Evolutionary conservation across 2,888 invertebrate species (phyloP).

Genomic region (Drosophila heteroneura): DNA sequence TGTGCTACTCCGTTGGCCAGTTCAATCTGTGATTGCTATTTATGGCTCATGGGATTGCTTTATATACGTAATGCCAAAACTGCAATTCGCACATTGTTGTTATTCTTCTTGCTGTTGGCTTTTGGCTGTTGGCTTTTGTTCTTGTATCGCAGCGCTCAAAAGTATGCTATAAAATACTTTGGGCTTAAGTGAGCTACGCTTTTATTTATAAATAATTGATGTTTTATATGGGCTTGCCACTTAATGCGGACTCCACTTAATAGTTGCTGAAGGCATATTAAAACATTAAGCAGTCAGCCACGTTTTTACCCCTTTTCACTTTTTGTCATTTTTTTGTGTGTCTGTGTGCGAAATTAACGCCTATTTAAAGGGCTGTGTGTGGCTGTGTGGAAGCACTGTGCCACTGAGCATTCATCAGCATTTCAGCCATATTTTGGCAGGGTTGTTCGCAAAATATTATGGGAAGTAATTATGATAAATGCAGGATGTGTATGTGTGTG

Average conservation of each 20-base stretch:
- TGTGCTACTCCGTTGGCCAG: constrained; percentile 10
- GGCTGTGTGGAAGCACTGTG: constrained; percentile 14
- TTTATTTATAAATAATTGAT: constrained; percentile 69
- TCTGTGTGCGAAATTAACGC: constrained; percentile 37
- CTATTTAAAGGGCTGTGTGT: constrained; percentile 16
- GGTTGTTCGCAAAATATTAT: constrained; percentile 60
- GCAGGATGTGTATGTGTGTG: constrained; percentile 60
- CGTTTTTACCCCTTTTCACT: constrained; percentile 1
- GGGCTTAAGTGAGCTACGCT: constrained; percentile 56
- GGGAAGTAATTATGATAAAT: constrained; percentile 82
- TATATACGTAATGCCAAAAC: constrained; percentile 33
- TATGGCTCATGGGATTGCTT: background rate
- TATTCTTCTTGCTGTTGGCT: constrained; percentile 32
- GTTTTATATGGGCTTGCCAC: constrained; percentile 71
- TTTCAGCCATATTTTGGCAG: constrained; percentile 65
- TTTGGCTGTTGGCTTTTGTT: constrained; percentile 45
- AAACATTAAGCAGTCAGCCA: constrained; percentile 63
- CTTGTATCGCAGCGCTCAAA: constrained; percentile 43
- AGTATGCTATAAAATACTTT: constrained; percentile 71
- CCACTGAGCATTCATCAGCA: constrained; percentile 65
- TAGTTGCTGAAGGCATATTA: constrained; percentile 78
- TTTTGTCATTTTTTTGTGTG: constrained; percentile 15
- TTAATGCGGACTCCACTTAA: constrained; percentile 67
- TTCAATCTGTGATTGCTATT: constrained; percentile 19
- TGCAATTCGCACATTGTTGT: constrained; percentile 41